These are phyloP conservation scores for Ailurus styani DNA, from an alignment of 2,113 vertebrate genomes.

Conservation along the genomic window DNA sequence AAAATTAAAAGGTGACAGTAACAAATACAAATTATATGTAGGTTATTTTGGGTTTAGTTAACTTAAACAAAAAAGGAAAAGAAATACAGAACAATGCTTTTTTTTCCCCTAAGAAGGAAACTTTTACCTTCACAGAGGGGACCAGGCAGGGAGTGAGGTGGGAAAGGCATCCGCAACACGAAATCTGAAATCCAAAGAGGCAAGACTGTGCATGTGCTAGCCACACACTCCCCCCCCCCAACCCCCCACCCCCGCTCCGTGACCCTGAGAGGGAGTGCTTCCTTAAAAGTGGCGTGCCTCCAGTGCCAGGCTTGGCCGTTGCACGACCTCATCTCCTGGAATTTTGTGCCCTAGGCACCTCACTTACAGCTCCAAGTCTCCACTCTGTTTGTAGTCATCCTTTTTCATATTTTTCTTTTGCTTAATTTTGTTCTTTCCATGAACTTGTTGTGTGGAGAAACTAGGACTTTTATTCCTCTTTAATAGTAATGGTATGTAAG, in stretches of 20 bases:
- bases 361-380: neutral
- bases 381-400: neutral
- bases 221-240: too few species aligned
- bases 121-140: neutral
- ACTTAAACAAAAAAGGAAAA: neutral
- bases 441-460: neutral
- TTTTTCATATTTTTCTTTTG: neutral
- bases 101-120: neutral
- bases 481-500: neutral
- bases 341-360: neutral
- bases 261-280: too few species aligned
- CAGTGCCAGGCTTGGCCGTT: neutral
- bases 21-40: neutral
- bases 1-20: neutral
- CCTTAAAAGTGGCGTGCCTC: neutral
- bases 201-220: neutral
- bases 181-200: neutral
- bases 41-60: neutral
- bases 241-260: fast-evolving
- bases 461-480: neutral
- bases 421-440: neutral
- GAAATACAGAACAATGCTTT: neutral
- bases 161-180: neutral
- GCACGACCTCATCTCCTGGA: neutral
- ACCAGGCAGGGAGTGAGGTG: neutral